phyloP scores from a whole-genome alignment of 2,797 vertebrate genomes.

The Falco concolor region DNA sequence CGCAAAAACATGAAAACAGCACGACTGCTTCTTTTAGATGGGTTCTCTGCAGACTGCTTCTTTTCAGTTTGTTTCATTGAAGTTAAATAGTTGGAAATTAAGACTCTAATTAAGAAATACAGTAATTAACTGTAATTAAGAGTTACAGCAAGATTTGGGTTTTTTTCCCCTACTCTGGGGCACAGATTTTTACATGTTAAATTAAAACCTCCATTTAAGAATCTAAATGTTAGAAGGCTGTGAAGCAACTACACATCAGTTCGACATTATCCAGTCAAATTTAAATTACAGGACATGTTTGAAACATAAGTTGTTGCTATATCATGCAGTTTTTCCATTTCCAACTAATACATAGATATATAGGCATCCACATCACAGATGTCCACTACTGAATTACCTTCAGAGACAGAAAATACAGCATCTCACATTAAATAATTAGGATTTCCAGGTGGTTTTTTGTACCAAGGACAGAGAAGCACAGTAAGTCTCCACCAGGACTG shows the following conservation, averaged over 20 bases:
- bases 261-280: background rate
- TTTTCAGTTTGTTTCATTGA: background rate
- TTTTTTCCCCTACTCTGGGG: background rate
- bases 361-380: background rate
- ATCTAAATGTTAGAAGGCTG: background rate
- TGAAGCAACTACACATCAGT: background rate
- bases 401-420: background rate
- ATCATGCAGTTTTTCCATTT: background rate
- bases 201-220: background rate
- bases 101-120: constrained; percentile 24
- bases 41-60: background rate
- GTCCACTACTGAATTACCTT: background rate
- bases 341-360: background rate
- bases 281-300: background rate
- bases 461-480: background rate
- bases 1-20: background rate
- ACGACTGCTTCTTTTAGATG: background rate
- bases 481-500: background rate
- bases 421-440: background rate
- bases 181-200: background rate
- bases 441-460: constrained; percentile 11
- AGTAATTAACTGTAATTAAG: constrained; percentile 42
- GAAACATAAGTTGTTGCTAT: background rate
- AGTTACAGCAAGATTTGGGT: background rate
- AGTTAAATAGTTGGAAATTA: constrained; percentile 34